Evolutionary conservation across 2,888 invertebrate species (phyloP).

Genomic region (Microchrysa polita): DNA sequence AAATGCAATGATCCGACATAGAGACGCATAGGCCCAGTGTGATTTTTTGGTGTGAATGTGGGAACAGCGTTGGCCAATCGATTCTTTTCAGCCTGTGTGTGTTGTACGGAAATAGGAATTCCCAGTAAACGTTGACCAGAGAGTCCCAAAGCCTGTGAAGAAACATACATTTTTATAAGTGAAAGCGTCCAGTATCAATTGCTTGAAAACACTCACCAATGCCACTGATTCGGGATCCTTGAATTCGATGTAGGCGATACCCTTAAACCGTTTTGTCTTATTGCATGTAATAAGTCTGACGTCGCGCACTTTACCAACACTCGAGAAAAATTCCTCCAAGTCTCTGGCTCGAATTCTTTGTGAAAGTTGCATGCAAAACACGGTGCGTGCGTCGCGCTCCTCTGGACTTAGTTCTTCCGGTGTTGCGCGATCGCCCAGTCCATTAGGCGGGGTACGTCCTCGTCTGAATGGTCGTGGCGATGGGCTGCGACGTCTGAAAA

Average conservation of each 20-base stretch:
- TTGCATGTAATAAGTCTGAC: slow-evolving; percentile 98
- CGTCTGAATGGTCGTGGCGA: slow-evolving; percentile 64
- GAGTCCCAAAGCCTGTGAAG: slow-evolving; percentile 86
- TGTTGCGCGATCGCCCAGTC: slow-evolving; percentile 70
- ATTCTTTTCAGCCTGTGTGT: slow-evolving; percentile 96
- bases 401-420: slow-evolving; percentile 87
- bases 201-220: slow-evolving; percentile 72
- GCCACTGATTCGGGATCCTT: slow-evolving; percentile 97
- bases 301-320: slow-evolving; percentile 98
- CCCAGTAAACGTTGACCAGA: slow-evolving; percentile 95
- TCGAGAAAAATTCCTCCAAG: slow-evolving; percentile 97
- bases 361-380: slow-evolving; percentile 98
- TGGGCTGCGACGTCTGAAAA: slow-evolving; percentile 60
- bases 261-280: slow-evolving; percentile 98
- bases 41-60: slow-evolving; percentile 85
- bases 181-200: neutral
- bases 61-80: slow-evolving; percentile 88
- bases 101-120: slow-evolving; percentile 97
- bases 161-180: neutral
- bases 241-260: slow-evolving; percentile 99
- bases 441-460: slow-evolving; percentile 65
- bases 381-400: slow-evolving; percentile 97
- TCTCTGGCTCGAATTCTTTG: slow-evolving; percentile 93
- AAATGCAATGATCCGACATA: slow-evolving; percentile 98
- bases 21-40: slow-evolving; percentile 93